Base-by-base conservation (phyloP, 1,140 invertebrate species). In the Melipona quadrifasciata region DNA sequence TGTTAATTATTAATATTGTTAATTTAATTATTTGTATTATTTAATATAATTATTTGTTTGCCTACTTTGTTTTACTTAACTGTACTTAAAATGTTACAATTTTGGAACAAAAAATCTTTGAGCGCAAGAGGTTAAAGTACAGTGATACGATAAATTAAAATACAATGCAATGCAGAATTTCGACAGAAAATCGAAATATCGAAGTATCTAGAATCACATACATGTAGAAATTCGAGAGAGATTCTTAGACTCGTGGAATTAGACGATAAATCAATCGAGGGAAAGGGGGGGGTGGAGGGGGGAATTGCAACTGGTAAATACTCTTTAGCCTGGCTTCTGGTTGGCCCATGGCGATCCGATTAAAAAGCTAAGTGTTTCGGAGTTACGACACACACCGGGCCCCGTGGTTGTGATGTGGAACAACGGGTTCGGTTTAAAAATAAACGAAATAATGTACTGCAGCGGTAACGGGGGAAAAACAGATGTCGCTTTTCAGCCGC, bases 391-490 rank as follows among this genome's bases (percentile, higher is more conserved):
- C 75, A 84, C 47, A 64, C 82, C 39, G 57, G 47, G 4, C 47
- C 14, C 39, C 39, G 39, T 47, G 53, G 47, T 82, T 74, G 65
- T 84, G 67, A 84, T 79, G 67, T 71, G 82, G 76, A 79, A 84
- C 82, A 84, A 84, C 82, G 82, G 75, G 67, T 79, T 79, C 61
- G 82, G 82, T 79, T 84, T 84, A 84, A 84, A 84, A 84, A 84
- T 84, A 84, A 84, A 79, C 67, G 82, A 84, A 84, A 84, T 84
- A 84, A 84, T 84, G 82, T 61, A 84, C 75, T 79, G 82, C 75
- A 71, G 76, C 58, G 8, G 65, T 12, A 6, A 6, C 6, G 39
- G 8, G 6, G 6, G 39, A 75, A 57, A 84, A 84, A 84, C 82
- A 84, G 75, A 84, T 84, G 82, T 84, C 75, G 76, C 75, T 70